Evolutionary conservation across 2,888 invertebrate genomes (phyloP).

Genomic region (Carpatolechia fugitivella): DNA sequence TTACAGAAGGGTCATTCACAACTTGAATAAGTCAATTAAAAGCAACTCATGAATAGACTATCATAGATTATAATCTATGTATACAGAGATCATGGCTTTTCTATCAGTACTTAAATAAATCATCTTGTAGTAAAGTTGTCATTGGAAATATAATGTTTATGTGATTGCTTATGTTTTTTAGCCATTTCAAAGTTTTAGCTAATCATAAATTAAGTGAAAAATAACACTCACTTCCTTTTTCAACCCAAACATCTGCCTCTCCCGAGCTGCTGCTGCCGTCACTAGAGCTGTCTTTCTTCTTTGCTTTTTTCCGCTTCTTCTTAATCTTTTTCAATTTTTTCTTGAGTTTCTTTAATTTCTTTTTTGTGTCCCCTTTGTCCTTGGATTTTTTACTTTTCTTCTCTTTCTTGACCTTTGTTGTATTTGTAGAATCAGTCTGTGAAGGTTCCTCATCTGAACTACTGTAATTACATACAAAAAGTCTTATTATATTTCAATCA

Average conservation of each 20-base stretch:
- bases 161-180: too few species aligned
- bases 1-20: too few species aligned
- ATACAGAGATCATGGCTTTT: too few species aligned
- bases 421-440: constrained; percentile 42
- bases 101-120: too few species aligned
- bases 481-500: too few species aligned
- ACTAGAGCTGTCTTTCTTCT: constrained; percentile 63
- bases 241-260: constrained; percentile 84
- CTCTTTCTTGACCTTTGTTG: constrained; percentile 63
- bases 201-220: background rate
- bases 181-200: too few species aligned
- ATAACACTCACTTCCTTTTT: constrained; percentile 78
- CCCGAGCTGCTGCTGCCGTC: constrained; percentile 63
- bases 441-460: constrained; percentile 72
- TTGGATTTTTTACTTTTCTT: constrained; percentile 67
- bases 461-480: background rate
- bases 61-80: too few species aligned
- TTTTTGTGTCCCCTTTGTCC: constrained; percentile 73
- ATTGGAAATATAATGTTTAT: too few species aligned
- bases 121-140: too few species aligned
- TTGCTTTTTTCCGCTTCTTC: constrained; percentile 73
- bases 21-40: too few species aligned
- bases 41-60: too few species aligned
- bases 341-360: constrained; percentile 78
- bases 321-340: constrained; percentile 78